phyloP scores from a whole-genome alignment of 1,140 invertebrate species.

The Neuroterus valhalla region DNA sequence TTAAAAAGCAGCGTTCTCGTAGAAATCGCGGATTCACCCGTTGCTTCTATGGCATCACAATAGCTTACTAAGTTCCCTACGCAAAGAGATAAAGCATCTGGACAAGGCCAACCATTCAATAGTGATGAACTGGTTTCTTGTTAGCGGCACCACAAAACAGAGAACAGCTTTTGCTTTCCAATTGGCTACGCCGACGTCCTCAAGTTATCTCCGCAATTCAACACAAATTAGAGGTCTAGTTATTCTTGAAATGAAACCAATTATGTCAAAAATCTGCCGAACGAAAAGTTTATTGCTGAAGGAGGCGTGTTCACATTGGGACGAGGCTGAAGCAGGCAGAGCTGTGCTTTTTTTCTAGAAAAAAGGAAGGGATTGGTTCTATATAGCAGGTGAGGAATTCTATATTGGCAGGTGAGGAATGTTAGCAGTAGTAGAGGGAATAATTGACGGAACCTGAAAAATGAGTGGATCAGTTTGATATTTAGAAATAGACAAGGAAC shows the following conservation, averaged over 20 bases:
- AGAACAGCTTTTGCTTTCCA: constrained; percentile 18
- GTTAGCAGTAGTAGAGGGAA: no score
- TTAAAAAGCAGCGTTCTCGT: constrained; percentile 35
- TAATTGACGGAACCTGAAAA: no score
- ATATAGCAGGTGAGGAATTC: no score
- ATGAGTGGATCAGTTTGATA: no score
- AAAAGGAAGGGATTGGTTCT: no score
- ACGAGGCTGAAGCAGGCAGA: no score
- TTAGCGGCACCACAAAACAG: constrained; percentile 19
- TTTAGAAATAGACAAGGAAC: no score
- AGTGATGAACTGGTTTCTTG: constrained; percentile 65
- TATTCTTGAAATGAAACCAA: neutral
- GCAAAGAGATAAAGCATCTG: constrained; percentile 67
- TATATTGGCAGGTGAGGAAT: no score
- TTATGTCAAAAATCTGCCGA: neutral
- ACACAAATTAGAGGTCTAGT: constrained; percentile 19
- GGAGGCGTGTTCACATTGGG: no score
- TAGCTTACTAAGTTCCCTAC: constrained; percentile 65
- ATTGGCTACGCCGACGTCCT: neutral
- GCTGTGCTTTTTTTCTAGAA: no score
- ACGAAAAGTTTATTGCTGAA: no score
- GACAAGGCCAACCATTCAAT: constrained; percentile 66
- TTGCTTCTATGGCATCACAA: constrained; percentile 65
- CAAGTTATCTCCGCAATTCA: constrained; percentile 11
- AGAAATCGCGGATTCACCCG: neutral